These are phyloP conservation scores for Paramormyrops kingsleyae DNA, from an alignment of 2,113 vertebrate genomes.

Conservation along the genomic window DNA sequence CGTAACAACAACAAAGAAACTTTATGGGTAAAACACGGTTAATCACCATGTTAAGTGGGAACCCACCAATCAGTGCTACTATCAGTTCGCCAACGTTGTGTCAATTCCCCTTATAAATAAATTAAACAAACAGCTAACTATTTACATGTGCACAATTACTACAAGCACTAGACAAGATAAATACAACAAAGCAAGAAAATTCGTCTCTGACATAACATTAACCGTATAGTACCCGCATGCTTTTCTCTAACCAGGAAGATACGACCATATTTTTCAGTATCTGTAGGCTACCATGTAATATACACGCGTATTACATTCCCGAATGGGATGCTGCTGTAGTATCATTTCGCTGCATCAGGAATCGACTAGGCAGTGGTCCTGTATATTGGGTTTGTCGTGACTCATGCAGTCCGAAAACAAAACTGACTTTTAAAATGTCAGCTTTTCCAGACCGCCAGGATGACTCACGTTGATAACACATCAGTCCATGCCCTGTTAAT, in stretches of 20 bases:
- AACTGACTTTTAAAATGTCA: conserved; percentile 13
- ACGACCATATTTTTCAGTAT: neutral
- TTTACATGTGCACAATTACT: neutral
- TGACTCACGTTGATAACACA: conserved; percentile 35
- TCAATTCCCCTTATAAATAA: neutral
- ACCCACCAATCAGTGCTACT: no score
- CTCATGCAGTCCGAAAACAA: neutral
- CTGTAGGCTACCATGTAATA: no score
- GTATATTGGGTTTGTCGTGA: neutral
- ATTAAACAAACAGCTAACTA: neutral
- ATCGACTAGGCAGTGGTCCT: neutral
- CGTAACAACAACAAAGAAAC: neutral
- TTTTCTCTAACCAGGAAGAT: neutral
- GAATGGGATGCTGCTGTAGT: neutral
- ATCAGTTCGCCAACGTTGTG: neutral
- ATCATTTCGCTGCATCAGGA: neutral
- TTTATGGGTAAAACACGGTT: neutral
- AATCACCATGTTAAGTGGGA: neutral
- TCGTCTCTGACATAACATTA: neutral
- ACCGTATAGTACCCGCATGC: neutral
- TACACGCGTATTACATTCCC: neutral
- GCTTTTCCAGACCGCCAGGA: neutral
- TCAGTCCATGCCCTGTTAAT: conserved; percentile 2
- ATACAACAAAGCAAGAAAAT: neutral
- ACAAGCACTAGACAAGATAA: neutral